phyloP scores from a whole-genome alignment of 1,140 invertebrate genomes.

The Yoshiicerus persimilis region DNA sequence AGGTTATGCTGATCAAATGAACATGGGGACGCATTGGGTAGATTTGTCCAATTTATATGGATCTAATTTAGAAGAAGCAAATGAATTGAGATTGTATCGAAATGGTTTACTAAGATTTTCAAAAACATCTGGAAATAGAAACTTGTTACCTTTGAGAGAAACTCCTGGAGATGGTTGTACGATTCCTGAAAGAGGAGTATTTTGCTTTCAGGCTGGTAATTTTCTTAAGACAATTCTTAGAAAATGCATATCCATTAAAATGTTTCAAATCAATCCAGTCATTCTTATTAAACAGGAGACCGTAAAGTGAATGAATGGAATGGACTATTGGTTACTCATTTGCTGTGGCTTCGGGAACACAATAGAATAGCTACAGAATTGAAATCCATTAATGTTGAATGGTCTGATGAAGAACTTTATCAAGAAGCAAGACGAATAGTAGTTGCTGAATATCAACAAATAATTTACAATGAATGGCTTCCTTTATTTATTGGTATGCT shows the following conservation, averaged over 20 bases:
- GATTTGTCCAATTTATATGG: slow-evolving; percentile 92
- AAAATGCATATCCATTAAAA: not conserved
- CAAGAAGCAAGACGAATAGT: slow-evolving; percentile 57
- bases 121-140: not conserved
- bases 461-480: slow-evolving; percentile 82
- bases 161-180: slow-evolving; percentile 27
- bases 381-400: slow-evolving; percentile 56
- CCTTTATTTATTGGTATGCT: slow-evolving; percentile 70
- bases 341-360: slow-evolving; percentile 53
- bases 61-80: slow-evolving; percentile 74
- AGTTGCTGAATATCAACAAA: slow-evolving; percentile 75
- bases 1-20: slow-evolving; percentile 49
- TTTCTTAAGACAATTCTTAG: slow-evolving; percentile 51
- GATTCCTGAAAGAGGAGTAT: not conserved
- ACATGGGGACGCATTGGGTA: slow-evolving; percentile 32
- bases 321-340: slow-evolving; percentile 35
- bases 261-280: not conserved
- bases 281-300: not conserved
- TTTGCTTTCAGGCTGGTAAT: slow-evolving; percentile 65
- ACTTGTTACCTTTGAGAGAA: slow-evolving; percentile 19
- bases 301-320: slow-evolving; percentile 65
- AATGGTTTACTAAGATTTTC: slow-evolving; percentile 48
- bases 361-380: slow-evolving; percentile 58
- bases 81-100: slow-evolving; percentile 64
- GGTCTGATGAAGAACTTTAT: slow-evolving; percentile 60